Evolutionary conservation across 2,113 vertebrate species (phyloP).

Genomic region (Oryzias melastigma): DNA sequence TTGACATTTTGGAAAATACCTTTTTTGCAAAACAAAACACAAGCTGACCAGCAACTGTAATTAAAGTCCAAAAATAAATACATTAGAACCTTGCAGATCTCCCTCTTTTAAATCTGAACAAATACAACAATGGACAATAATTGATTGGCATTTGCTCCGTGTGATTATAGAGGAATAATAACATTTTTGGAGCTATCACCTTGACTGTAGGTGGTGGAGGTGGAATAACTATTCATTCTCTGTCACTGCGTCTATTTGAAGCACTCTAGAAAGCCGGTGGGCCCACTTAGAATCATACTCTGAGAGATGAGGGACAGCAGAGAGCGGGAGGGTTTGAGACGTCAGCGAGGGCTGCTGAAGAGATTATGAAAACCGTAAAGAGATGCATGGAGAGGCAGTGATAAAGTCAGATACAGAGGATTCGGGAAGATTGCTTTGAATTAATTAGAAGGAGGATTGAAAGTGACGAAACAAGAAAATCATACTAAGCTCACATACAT

Average conservation of each 20-base stretch:
- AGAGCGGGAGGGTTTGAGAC: slow-evolving; percentile 26
- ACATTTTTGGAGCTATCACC: slow-evolving; percentile 48
- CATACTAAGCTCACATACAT: slow-evolving; percentile 17
- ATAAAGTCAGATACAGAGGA: slow-evolving; percentile 3
- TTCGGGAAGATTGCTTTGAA: neutral
- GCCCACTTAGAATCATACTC: slow-evolving; percentile 53
- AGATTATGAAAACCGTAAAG: slow-evolving; percentile 31
- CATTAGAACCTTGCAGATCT: neutral
- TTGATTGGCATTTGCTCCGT: slow-evolving; percentile 13
- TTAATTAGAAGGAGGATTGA: slow-evolving; percentile 16
- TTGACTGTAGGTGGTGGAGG: slow-evolving; percentile 54
- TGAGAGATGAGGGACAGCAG: slow-evolving; percentile 31
- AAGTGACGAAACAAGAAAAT: slow-evolving; percentile 4
- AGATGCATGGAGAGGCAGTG: slow-evolving; percentile 1
- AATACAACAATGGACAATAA: neutral
- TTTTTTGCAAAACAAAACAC: neutral
- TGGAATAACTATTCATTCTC: slow-evolving; percentile 49
- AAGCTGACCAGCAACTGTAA: neutral
- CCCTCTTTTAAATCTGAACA: neutral
- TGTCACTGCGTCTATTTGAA: slow-evolving; percentile 45
- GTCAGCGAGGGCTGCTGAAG: slow-evolving; percentile 34
- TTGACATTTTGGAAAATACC: neutral
- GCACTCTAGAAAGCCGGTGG: slow-evolving; percentile 49
- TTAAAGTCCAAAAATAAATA: too few relatives aligned
- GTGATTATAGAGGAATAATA: slow-evolving; percentile 48